Evolutionary conservation across 64 coral and sea anemone species (phyloP), one percentile per base, ranked within the genome.

Genomic region (Platygyra sinensis): DNA sequence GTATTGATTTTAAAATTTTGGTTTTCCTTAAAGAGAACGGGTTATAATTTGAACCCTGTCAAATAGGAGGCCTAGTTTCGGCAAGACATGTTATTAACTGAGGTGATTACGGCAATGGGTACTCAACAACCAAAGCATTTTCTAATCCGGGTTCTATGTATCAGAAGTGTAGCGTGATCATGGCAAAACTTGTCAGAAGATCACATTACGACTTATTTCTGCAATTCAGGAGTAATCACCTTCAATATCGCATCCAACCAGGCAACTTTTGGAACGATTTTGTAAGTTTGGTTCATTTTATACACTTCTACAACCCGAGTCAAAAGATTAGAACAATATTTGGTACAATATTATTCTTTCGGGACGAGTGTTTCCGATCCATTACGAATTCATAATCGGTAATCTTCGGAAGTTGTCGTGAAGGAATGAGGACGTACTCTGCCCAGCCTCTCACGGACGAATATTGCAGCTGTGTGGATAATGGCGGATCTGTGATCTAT

Each of bases 181-280:
- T 75, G 94, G 75, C 92, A 52, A 93, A 82, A 71, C 86, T 96
- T 19, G 86, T 80, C 17, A 86, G 90, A 27, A 69, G 91, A 79
- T 90, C 91, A 10, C 94, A 93, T 73, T 96, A 89, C 64, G 94
- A 96, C 51, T 84, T 88, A 8, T 96, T 96, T 80, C 78, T 89
- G 29, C 77, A 57, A 31, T 82, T 83, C 64, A 89, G 94, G 73
- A 88, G 64, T 30, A 80, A 49, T 17, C 88, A 93, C 42, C 61
- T 82, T 29, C 65, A 90, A 27, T 87, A 62, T 67, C 55, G 86
- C 60, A 72, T 93, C 22, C 81, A 33, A 17, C 79, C 91, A 64
- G 94, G 82, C 18, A 83, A 80, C n/a, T 74, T 89, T 81, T 93
- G 94, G 94, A 90, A 93, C 60, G 89, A 85, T 85, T 25, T 93